Evolutionary conservation across 1,140 invertebrate species (phyloP).

Genomic region (Vanessa tameamea): DNA sequence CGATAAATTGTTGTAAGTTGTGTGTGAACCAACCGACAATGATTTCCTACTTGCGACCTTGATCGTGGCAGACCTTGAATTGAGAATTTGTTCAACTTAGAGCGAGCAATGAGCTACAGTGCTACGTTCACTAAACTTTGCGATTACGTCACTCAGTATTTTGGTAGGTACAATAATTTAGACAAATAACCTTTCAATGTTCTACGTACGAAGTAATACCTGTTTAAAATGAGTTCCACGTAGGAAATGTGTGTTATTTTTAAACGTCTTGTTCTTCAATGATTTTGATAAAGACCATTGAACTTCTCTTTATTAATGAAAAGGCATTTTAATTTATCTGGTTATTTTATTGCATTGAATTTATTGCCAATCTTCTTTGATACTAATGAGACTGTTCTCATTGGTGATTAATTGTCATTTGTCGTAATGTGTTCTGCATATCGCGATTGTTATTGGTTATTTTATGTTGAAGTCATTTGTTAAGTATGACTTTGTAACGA

Average conservation of each 20-base stretch:
- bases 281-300: slow-evolving; percentile 40
- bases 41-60: slow-evolving; percentile 59
- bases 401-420: slow-evolving; percentile 26
- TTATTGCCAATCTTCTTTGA: slow-evolving; percentile 29
- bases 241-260: slow-evolving; percentile 8
- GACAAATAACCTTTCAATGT: slow-evolving; percentile 64
- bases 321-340: slow-evolving; percentile 27
- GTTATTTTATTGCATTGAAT: slow-evolving; percentile 35
- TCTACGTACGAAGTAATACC: slow-evolving; percentile 57
- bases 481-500: background rate
- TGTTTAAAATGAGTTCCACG: slow-evolving; percentile 18
- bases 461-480: background rate
- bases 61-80: slow-evolving; percentile 64
- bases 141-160: slow-evolving; percentile 68
- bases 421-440: slow-evolving; percentile 12
- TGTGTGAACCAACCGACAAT: slow-evolving; percentile 28
- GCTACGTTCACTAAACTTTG: slow-evolving; percentile 75
- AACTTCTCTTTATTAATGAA: slow-evolving; percentile 32
- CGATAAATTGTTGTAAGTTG: slow-evolving; percentile 10
- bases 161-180: slow-evolving; percentile 47
- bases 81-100: slow-evolving; percentile 48
- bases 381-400: slow-evolving; percentile 22
- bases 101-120: slow-evolving; percentile 49
- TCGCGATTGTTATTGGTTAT: background rate
- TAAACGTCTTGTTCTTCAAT: slow-evolving; percentile 35